Evolutionary conservation across 2,888 invertebrate species (phyloP).

Genomic region (Trichogramma dendrolimi): DNA sequence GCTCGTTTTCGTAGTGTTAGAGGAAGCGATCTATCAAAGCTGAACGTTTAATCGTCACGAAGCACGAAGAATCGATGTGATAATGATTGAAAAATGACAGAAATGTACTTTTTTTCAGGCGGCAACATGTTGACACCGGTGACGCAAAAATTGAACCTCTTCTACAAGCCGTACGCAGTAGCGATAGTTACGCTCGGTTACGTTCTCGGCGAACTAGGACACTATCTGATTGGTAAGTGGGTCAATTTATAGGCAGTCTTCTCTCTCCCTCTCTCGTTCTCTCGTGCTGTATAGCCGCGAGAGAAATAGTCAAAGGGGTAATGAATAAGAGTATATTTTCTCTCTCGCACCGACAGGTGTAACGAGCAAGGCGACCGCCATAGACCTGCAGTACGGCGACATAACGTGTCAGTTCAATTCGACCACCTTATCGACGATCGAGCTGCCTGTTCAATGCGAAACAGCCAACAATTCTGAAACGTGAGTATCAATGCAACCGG

Average conservation of each 20-base stretch:
- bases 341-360: conserved; percentile 55
- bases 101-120: conserved; percentile 1
- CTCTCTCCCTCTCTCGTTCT: neutral
- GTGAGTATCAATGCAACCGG: conserved; percentile 46
- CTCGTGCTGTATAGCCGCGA: too few relatives aligned
- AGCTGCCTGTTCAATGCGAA: conserved; percentile 58
- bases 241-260: neutral
- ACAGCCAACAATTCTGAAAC: conserved; percentile 56
- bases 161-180: conserved; percentile 76
- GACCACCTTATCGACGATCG: conserved; percentile 55
- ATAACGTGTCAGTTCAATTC: conserved; percentile 77
- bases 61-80: too few relatives aligned
- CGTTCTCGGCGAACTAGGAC: conserved; percentile 80
- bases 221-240: conserved; percentile 73
- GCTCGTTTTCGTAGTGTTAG: too few relatives aligned
- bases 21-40: too few relatives aligned
- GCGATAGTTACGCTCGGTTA: conserved; percentile 78
- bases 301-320: too few relatives aligned
- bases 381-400: conserved; percentile 82
- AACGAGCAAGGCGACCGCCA: conserved; percentile 81
- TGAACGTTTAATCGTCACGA: too few relatives aligned
- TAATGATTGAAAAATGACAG: too few relatives aligned
- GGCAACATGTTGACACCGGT: conserved; percentile 48
- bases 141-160: conserved; percentile 61
- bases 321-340: neutral